A percentile compares a stretch with the other conserved stretches of the same genome.
Conservation (phyloP, 1,140 invertebrate species). For the Tetramorium alpestre region DNA sequence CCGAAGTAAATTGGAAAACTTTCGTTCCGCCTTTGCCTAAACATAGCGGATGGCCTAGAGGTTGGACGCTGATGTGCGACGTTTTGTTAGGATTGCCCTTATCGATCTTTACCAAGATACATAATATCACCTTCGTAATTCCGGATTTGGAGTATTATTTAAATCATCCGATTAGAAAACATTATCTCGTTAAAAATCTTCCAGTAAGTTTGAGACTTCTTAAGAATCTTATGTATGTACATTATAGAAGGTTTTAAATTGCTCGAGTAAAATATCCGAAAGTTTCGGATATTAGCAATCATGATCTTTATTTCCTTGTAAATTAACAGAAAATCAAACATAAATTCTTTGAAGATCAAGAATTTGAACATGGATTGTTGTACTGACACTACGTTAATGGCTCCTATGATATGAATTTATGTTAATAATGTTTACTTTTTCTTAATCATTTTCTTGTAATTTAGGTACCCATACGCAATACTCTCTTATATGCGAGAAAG, state of each 20-base stretch:
- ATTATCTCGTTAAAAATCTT: slow-evolving; percentile 88
- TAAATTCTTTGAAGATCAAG: background rate
- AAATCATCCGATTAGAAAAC: slow-evolving; percentile 89
- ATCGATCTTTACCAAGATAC: slow-evolving; percentile 89
- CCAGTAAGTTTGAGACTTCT: slow-evolving; percentile 81
- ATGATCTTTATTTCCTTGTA: background rate
- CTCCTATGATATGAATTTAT: background rate
- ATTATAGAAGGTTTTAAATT: background rate
- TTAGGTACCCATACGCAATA: slow-evolving; percentile 76
- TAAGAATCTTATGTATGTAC: background rate
- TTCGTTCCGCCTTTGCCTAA: slow-evolving; percentile 90
- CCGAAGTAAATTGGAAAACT: slow-evolving; percentile 89
- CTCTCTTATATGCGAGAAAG: slow-evolving; percentile 87
- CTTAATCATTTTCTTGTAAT: background rate
- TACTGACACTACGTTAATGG: background rate
- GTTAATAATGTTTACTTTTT: slow-evolving; percentile 2
- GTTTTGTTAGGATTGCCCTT: slow-evolving; percentile 90
- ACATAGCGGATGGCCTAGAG: slow-evolving; percentile 88
- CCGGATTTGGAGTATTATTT: slow-evolving; percentile 88
- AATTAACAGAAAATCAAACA: background rate
- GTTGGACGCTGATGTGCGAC: slow-evolving; percentile 92
- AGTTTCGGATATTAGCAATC: background rate
- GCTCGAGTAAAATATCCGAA: background rate
- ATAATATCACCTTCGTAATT: slow-evolving; percentile 87
- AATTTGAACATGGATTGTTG: background rate